Conservation (phyloP, 1,140 invertebrate species). For the Solenopsis fugax region DNA sequence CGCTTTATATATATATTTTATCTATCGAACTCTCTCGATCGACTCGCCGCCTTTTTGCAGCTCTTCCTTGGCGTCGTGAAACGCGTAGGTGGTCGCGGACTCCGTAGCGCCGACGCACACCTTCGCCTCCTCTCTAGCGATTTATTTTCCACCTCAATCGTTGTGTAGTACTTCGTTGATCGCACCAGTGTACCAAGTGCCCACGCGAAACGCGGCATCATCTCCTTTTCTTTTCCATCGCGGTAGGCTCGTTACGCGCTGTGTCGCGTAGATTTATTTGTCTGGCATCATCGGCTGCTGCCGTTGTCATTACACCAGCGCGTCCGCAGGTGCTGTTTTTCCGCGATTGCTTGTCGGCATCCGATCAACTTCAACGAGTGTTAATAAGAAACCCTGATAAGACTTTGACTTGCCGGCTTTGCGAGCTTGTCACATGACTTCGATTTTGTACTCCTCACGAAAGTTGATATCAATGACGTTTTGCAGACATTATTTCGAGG, state of each 20-base stretch:
- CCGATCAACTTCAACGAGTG: neutral
- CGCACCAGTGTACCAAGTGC: slow-evolving; percentile 17
- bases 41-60: slow-evolving; percentile 16
- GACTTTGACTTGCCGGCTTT: neutral
- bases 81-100: slow-evolving; percentile 56
- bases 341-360: neutral
- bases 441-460: neutral
- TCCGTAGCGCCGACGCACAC: slow-evolving; percentile 48
- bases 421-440: neutral
- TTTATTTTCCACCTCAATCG: slow-evolving; percentile 51
- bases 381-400: slow-evolving; percentile 48
- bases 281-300: slow-evolving; percentile 14
- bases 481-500: neutral
- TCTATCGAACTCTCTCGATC: slow-evolving; percentile 10
- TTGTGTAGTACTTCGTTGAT: slow-evolving; percentile 8
- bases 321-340: neutral
- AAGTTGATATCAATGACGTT: neutral
- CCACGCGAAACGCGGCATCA: slow-evolving; percentile 52
- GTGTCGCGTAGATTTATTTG: slow-evolving; percentile 27
- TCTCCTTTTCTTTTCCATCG: slow-evolving; percentile 32
- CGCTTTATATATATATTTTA: slow-evolving; percentile 7
- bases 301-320: neutral
- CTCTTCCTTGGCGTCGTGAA: slow-evolving; percentile 23
- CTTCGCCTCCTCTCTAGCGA: slow-evolving; percentile 34
- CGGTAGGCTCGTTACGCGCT: slow-evolving; percentile 29